Evolutionary conservation across 2,797 vertebrate genomes (phyloP).

Genomic region (Mus minutoides): DNA sequence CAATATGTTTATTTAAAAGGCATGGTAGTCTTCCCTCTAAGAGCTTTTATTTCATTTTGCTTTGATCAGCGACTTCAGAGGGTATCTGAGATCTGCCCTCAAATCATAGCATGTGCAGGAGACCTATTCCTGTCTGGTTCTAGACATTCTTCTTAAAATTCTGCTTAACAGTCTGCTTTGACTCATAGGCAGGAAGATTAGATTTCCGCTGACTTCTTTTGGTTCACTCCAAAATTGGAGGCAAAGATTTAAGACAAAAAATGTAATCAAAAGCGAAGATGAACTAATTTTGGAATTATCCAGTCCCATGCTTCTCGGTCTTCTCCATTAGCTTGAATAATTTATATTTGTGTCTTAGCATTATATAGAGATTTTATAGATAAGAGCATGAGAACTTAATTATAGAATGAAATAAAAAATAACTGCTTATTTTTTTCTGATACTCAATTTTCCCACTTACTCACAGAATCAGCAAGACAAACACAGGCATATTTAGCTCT

Average conservation of each 20-base stretch:
- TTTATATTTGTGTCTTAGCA: conserved; percentile 17
- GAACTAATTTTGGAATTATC: conserved; percentile 36
- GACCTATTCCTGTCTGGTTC: not conserved
- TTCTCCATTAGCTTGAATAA: conserved; percentile 13
- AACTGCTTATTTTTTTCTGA: conserved; percentile 57
- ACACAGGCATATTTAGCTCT: conserved; percentile 40
- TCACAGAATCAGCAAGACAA: conserved; percentile 26
- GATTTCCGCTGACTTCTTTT: conserved; percentile 12
- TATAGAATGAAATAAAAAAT: conserved; percentile 47
- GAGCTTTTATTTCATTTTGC: conserved; percentile 50
- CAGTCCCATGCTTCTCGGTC: not conserved
- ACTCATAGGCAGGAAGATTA: conserved; percentile 16
- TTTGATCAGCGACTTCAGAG: conserved; percentile 32
- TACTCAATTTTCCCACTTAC: conserved; percentile 48
- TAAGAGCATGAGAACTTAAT: conserved; percentile 38
- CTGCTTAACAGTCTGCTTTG: not conserved
- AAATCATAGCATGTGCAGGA: not conserved
- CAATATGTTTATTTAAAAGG: conserved; percentile 29
- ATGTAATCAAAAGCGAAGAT: conserved; percentile 28
- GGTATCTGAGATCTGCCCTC: not conserved
- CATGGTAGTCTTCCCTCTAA: not conserved
- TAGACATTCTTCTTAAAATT: conserved; percentile 38
- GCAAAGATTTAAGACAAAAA: conserved; percentile 40
- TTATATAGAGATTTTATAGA: conserved; percentile 36
- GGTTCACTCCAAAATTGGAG: not conserved